Percentiles rank a stretch among this genome's conserved stretches.
phyloP scores from a whole-genome alignment of 2,888 invertebrate species.

The Scotopteryx bipunctaria region DNA sequence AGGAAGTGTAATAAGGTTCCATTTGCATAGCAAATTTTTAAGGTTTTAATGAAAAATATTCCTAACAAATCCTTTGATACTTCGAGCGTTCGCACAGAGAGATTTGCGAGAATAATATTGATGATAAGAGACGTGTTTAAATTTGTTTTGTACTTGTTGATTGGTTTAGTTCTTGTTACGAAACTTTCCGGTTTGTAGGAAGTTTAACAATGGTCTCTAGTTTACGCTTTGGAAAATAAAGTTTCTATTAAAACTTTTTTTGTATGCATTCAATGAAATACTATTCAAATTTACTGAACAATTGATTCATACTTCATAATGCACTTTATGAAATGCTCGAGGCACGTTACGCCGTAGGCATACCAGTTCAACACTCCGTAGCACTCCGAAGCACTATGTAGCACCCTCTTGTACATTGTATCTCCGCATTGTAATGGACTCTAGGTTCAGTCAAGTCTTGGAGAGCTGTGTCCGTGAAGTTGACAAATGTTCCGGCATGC shows the following conservation, averaged over 20 bases:
- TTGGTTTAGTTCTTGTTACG: slow-evolving; percentile 6
- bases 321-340: not conserved
- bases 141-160: slow-evolving; percentile 28
- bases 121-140: not conserved
- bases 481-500: slow-evolving; percentile 62
- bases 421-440: slow-evolving; percentile 20
- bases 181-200: not conserved
- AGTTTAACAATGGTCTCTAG: not conserved
- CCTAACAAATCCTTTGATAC: slow-evolving; percentile 63
- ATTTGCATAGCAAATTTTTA: slow-evolving; percentile 74
- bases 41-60: slow-evolving; percentile 59
- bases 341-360: not conserved
- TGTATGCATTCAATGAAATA: no score
- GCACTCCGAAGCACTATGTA: slow-evolving; percentile 12
- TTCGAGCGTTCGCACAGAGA: slow-evolving; percentile 47
- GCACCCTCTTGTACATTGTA: slow-evolving; percentile 19
- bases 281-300: not conserved
- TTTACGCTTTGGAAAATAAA: not conserved
- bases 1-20: slow-evolving; percentile 74
- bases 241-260: not conserved
- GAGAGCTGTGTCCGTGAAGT: slow-evolving; percentile 62
- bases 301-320: not conserved
- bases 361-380: slow-evolving; percentile 10
- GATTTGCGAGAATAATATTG: slow-evolving; percentile 40
- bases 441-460: slow-evolving; percentile 23